Conservation (phyloP, 2,797 vertebrate genomes). For the Calcarius lapponicus region DNA sequence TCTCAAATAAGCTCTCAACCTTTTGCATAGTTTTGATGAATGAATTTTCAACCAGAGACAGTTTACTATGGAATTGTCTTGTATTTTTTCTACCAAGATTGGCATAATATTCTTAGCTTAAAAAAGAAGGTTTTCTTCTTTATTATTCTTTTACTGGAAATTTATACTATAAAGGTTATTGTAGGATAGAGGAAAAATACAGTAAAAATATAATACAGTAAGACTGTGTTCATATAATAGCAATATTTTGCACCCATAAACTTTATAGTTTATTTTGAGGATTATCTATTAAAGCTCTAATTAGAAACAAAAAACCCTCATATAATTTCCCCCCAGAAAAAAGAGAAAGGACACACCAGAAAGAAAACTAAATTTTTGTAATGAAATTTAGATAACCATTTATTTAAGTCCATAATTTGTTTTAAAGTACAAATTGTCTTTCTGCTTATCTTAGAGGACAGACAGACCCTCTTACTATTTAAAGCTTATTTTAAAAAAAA, state of each 20-base stretch:
- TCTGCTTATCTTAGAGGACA: background rate
- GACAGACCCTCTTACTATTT: background rate
- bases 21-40: background rate
- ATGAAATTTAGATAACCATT: background rate
- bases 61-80: background rate
- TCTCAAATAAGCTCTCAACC: background rate
- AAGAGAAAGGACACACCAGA: background rate
- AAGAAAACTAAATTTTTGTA: background rate
- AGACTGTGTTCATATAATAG: background rate
- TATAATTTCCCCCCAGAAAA: background rate
- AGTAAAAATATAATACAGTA: background rate
- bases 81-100: background rate
- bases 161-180: background rate
- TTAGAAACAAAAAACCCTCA: background rate
- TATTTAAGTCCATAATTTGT: background rate
- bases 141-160: background rate
- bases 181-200: background rate
- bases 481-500: background rate
- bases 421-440: background rate
- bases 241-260: background rate
- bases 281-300: background rate
- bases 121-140: background rate
- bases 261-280: background rate
- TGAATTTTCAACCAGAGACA: background rate
- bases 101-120: background rate